These are phyloP conservation scores for Pelecanoides urinatrix DNA, from an alignment of 2,113 vertebrate genomes.

Conservation along the genomic window DNA sequence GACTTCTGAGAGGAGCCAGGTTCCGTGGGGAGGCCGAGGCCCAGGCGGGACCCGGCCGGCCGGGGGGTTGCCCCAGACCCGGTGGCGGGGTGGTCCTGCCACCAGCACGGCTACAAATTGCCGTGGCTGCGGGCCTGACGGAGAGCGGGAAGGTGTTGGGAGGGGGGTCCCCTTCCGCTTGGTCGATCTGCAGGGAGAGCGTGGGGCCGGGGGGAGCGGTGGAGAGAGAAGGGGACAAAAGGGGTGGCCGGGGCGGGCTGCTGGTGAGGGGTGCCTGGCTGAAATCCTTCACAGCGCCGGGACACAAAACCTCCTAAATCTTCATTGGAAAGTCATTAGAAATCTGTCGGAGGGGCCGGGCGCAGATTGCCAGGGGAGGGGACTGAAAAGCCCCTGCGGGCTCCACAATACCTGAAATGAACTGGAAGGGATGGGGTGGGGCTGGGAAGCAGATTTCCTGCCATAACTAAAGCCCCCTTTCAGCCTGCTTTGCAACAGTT, in stretches of 20 bases:
- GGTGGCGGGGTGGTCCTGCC: background rate
- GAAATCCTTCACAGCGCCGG: constrained; percentile 56
- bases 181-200: background rate
- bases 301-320: constrained; percentile 76
- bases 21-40: rapidly evolving
- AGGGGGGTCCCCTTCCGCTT: background rate
- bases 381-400: constrained; percentile 76
- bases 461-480: constrained; percentile 65
- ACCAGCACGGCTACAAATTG: constrained; percentile 59
- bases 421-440: constrained; percentile 81
- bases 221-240: constrained; percentile 49
- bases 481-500: constrained; percentile 83
- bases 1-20: rapidly evolving
- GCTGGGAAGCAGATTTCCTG: constrained; percentile 80
- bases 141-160: background rate
- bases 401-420: constrained; percentile 88
- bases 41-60: rapidly evolving
- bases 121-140: background rate
- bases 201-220: background rate
- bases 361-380: constrained; percentile 81
- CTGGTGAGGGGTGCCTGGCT: background rate
- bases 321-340: constrained; percentile 90
- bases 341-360: constrained; percentile 80
- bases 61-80: background rate
- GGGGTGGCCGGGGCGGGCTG: background rate